phyloP scores from a whole-genome alignment of 2,113 vertebrate genomes.

The Myocastor coypus region DNA sequence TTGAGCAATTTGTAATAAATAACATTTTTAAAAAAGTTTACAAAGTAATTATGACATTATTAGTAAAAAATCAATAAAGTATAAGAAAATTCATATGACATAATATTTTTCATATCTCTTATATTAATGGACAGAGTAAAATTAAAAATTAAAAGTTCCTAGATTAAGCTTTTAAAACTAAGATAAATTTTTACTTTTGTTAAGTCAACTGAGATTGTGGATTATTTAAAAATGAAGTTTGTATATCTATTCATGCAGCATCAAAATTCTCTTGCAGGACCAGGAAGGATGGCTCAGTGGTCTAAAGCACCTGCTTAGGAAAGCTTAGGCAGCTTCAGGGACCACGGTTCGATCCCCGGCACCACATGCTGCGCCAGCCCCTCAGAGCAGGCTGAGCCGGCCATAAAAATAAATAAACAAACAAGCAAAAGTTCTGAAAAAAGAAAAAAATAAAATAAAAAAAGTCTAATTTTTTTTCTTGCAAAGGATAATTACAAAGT shows the following conservation, averaged over 20 bases:
- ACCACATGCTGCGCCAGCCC: too few species aligned
- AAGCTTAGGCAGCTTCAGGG: too few species aligned
- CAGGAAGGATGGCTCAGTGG: too few species aligned
- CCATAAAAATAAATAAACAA: too few species aligned
- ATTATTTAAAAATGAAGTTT: neutral
- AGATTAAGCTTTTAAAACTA: neutral
- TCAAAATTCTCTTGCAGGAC: too few species aligned
- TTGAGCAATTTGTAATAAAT: too few species aligned
- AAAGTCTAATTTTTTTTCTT: too few species aligned
- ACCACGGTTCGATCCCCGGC: too few species aligned
- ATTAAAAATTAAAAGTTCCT: neutral
- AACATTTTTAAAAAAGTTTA: neutral
- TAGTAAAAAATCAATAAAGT: conserved; percentile 3
- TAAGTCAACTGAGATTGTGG: neutral
- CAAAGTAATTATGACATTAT: neutral
- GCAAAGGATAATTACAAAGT: neutral
- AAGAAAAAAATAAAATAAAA: too few species aligned
- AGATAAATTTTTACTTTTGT: neutral
- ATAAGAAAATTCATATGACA: neutral
- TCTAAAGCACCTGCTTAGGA: too few species aligned
- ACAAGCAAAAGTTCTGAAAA: too few species aligned
- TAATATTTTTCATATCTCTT: neutral
- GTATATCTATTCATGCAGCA: neutral
- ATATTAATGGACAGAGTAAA: neutral
- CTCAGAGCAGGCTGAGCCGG: too few species aligned